Base-by-base conservation (phyloP, 2,113 vertebrate species). In the Synchiropus splendidus region DNA sequence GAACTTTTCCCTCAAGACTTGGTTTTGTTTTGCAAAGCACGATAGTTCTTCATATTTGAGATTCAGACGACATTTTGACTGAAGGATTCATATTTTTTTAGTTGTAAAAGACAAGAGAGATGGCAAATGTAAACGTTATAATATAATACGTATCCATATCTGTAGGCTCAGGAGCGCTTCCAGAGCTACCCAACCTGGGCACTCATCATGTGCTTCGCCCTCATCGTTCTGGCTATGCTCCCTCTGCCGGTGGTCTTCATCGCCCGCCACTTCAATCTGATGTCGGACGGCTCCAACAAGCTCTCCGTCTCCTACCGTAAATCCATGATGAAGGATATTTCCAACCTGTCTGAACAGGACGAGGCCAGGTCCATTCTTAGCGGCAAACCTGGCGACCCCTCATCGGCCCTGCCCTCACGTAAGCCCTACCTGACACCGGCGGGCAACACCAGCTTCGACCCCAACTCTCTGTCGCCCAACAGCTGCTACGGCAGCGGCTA, bases 281-380 rank as follows among this genome's bases (percentile, higher is more conserved):
- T 97, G 15, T 90, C 94, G 0, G 94, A 98, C 0, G 94, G 94
- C 56, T 97, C 94, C 85, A 99, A 97, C 31, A 89, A 92, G 57
- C 87, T 98, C 18, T 97, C 92, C 0, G 95, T 99, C 62, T 91
- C 93, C 48, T 98, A 97, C 76, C 91, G 92, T 67, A 93, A 96
- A 71, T 89, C 89, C 58, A 93, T 98, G 88, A 94, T 97, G 88
- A 97, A 98, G 72, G 95, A 99, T 75, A 91, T 95, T 31, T 99
- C 95, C 69, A 97, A 89, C 72, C 58, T 99, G 74, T 93, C 97
- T 60, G 91, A 96, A 63, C 91, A 90, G 0, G 91, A 97, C 0
- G 94, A 98, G 82, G 88, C 90, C 1, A 89, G 90, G 51, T 98
- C 89, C 81, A 98, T 99, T 70, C 86, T 97, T 0, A 48, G 75